Base-by-base conservation (phyloP, 2,113 vertebrate genomes). In the Oreocharis arfaki region DNA sequence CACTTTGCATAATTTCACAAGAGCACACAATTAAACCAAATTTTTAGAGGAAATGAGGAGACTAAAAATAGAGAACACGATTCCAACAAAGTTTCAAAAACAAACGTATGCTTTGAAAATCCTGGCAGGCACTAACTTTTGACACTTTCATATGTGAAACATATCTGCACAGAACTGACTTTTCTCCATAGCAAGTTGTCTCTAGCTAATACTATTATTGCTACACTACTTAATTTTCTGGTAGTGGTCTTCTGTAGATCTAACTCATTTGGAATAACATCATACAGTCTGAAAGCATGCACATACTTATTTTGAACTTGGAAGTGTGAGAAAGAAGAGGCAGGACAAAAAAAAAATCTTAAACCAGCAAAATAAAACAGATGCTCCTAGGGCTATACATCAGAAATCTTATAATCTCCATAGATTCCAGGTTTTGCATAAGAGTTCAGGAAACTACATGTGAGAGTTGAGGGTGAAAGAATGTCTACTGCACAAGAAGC, bases 291-390 rank as follows among this genome's bases (percentile, higher is more conserved):
- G 35, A 94, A 27, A 90, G 39, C 28, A 75, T 0, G 1, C 33
- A 47, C 10, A 80, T 47, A 53, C 30, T 65, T 81, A 61, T 87
- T 95, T 70, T 64, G 50, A 95, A 90, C 27, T 65, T 79, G 46
- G 67, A 75, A 90, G 59, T 60, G 33, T 56, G 74, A 90, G 30
- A 78, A 94, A 71, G n/a, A 84, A 86, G 65, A 91, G 9, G 12
- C 37, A 95, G 32, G 7, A 84, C 24, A 30, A 94, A 95, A 56
- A 55, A 55, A 49, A 39, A 88, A 82, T 22, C 46, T 82, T 92
- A 96, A 95, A 95, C 94, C 88, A 93, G 70, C 69, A 96, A 93
- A 96, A 96, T 89, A 93, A 96, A 97, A 80, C 63, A 95, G 59
- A 47, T 85, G 55, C 16, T 96, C 63, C 74, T 83, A 57, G 39